Base-by-base conservation (phyloP, 2,113 vertebrate genomes). In the Caretta caretta region DNA sequence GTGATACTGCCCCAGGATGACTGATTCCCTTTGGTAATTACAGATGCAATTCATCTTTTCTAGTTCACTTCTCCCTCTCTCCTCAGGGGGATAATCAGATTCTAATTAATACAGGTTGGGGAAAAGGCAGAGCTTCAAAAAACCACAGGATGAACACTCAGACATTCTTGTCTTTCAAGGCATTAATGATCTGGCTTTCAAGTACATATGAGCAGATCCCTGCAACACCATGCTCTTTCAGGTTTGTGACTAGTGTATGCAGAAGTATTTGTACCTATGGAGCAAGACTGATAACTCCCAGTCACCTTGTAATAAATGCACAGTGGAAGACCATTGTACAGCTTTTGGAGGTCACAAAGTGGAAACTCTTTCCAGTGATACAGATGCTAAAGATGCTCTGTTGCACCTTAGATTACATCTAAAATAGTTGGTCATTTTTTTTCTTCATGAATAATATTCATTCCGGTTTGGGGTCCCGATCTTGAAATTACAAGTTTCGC, bases 61-160 rank as follows among this genome's bases (percentile, higher is more conserved):
- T 29, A 75, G 31, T 80, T 75, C 20, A 65, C 27, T n/a, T 81
- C 87, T 89, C 75, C 75, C n/a, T 22, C 4, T 62, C 84, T 75
- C 31, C 53, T 50, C 53, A 53, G 84, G 72, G 24, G 31, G 11
- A 42, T 35, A 62, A 80, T 49, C 14, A 62, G 48, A 49, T 59
- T 80, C n/a, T 75, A 75, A 80, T 86, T 72, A 89, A 53, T 8
- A 80, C 29, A n/a, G 10, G 2, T 49, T 90, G 48, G 31, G 81
- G 53, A 84, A 84, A 92, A 76, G 83, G 6, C 46, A 80, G 35
- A 24, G 46, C 51, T 80, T 80, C 8, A 57, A 51, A 84, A 86
- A 90, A 4, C n/a, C 38, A 42, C 19, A 24, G 6, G 14, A 10
- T 49, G 24, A 92, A 59, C 0, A 0, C 31, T 80, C 46, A 51